Evolutionary conservation across 2,888 invertebrate species (phyloP).

Genomic region (Crocallis elinguaria): DNA sequence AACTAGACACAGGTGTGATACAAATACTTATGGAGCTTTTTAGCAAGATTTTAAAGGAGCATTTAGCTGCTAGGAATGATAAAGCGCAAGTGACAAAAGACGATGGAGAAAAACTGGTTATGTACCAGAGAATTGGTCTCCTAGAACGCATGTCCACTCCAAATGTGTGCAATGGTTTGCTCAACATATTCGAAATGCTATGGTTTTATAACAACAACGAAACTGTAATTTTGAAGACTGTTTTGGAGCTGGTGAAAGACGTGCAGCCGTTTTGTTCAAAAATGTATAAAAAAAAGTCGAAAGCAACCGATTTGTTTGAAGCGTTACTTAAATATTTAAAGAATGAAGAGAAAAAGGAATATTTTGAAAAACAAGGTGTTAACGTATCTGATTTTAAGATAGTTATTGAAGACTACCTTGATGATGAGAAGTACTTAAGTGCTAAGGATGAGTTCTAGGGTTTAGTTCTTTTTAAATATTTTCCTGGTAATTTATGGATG

Average conservation of each 20-base stretch:
- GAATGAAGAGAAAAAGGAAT: conserved; percentile 40
- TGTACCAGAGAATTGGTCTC: conserved; percentile 67
- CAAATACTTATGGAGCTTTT: conserved; percentile 61
- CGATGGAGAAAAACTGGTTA: conserved; percentile 47
- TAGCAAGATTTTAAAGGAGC: conserved; percentile 67
- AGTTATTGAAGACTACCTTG: conserved; percentile 54
- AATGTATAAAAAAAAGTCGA: conserved; percentile 47
- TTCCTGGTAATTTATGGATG: not conserved
- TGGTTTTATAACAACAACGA: conserved; percentile 48
- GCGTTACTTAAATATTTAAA: conserved; percentile 48
- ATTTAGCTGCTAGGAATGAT: conserved; percentile 50
- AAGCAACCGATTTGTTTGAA: conserved; percentile 50
- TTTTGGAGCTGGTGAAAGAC: conserved; percentile 58
- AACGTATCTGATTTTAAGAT: conserved; percentile 47
- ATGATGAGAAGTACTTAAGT: conserved; percentile 38
- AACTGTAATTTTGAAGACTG: conserved; percentile 41
- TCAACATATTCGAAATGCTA: conserved; percentile 55
- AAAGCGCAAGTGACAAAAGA: conserved; percentile 40
- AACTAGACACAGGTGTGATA: conserved; percentile 54
- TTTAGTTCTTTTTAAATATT: not conserved
- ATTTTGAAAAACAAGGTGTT: conserved; percentile 41
- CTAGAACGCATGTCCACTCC: conserved; percentile 61
- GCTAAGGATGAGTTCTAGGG: conserved; percentile 62
- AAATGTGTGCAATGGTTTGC: conserved; percentile 60
- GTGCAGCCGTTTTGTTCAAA: conserved; percentile 61